These are phyloP conservation scores for Corapipo altera DNA, from an alignment of 2,113 vertebrate genomes.

Conservation along the genomic window DNA sequence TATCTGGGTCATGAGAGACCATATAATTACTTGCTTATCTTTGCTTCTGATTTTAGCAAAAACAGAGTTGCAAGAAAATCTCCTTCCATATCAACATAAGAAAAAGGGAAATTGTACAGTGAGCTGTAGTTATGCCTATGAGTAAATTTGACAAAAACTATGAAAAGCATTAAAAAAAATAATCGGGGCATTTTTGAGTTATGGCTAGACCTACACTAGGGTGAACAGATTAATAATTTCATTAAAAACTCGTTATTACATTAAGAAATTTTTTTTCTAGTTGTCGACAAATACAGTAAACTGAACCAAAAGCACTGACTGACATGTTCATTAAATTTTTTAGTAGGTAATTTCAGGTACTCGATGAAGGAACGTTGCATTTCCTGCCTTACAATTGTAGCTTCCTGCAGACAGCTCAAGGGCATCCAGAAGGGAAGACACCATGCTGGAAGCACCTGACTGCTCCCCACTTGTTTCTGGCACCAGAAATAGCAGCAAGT, in stretches of 20 bases:
- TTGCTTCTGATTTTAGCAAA: background rate
- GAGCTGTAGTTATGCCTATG: background rate
- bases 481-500: conserved; percentile 9
- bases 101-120: background rate
- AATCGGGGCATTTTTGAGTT: background rate
- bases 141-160: background rate
- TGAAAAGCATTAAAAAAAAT: background rate
- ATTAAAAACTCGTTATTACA: background rate
- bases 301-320: background rate
- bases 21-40: background rate
- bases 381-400: background rate
- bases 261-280: background rate
- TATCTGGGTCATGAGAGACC: background rate
- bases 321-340: background rate
- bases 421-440: conserved; percentile 34
- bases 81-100: background rate
- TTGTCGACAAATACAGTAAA: background rate
- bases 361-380: background rate
- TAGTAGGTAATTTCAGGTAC: background rate
- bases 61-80: background rate
- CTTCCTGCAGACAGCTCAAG: background rate
- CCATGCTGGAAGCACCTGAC: conserved; percentile 30
- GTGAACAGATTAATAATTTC: background rate
- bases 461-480: conserved; percentile 24
- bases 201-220: background rate